Conservation (phyloP, 2,113 vertebrate species). For the Urocynchramus pylzowi region DNA sequence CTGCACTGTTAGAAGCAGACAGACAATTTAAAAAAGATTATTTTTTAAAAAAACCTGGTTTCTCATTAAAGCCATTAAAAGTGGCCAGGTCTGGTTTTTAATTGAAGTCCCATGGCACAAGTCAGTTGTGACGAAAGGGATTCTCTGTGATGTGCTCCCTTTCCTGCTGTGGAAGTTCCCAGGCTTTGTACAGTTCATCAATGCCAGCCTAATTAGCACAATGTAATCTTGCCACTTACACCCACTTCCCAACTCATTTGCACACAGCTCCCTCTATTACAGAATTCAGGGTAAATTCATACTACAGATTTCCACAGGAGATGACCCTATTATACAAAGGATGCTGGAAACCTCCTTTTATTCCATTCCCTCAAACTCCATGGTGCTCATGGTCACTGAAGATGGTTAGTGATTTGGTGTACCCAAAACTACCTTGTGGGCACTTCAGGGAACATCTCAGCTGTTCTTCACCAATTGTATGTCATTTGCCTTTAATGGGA, state of each 20-base stretch:
- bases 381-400: neutral
- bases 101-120: conserved; percentile 39
- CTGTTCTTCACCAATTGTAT: neutral
- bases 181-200: neutral
- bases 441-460: neutral
- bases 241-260: conserved; percentile 43
- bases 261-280: neutral
- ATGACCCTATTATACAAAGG: neutral
- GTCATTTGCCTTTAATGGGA: neutral
- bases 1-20: neutral
- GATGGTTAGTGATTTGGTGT: neutral
- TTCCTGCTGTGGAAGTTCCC: conserved; percentile 46
- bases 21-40: neutral
- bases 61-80: conserved; percentile 36
- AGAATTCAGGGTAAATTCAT: neutral
- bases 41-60: neutral
- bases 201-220: conserved; percentile 29
- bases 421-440: neutral
- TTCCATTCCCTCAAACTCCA: neutral
- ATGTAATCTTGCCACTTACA: conserved; percentile 1
- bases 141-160: conserved; percentile 28
- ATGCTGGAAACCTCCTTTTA: neutral
- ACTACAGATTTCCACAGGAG: neutral
- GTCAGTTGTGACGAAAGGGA: conserved; percentile 47
- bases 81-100: conserved; percentile 42